Evolutionary conservation across 1,140 invertebrate species (phyloP).

Genomic region (Elymnias hypermnestra): DNA sequence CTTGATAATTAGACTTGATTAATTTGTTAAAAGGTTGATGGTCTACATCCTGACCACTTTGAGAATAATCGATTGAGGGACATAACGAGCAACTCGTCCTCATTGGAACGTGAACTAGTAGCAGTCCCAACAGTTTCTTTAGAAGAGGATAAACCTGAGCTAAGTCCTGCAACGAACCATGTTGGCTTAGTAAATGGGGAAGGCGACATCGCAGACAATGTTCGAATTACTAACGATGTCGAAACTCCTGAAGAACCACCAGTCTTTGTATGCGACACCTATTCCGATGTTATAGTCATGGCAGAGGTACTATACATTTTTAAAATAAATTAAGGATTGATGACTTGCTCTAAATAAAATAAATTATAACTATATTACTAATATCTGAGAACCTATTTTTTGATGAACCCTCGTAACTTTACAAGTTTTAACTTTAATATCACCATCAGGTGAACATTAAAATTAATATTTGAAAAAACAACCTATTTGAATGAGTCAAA

Average conservation of each 20-base stretch:
- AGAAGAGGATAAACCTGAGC: slow-evolving; percentile 6
- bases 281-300: slow-evolving; percentile 42
- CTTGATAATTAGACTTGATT: neutral
- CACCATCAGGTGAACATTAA: too few relatives aligned
- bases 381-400: neutral
- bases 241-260: slow-evolving; percentile 41
- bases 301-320: too few relatives aligned
- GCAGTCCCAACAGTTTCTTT: slow-evolving; percentile 4
- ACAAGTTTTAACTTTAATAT: too few relatives aligned
- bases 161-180: slow-evolving; percentile 4
- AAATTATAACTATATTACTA: neutral
- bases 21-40: slow-evolving; percentile 33
- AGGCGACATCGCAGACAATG: slow-evolving; percentile 2
- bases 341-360: neutral
- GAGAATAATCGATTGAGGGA: slow-evolving; percentile 31
- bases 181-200: neutral
- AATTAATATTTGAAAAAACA: too few relatives aligned
- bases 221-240: neutral
- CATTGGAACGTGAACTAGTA: slow-evolving; percentile 49
- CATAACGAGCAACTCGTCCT: slow-evolving; percentile 48
- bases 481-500: too few relatives aligned
- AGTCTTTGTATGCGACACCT: slow-evolving; percentile 45
- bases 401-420: too few relatives aligned
- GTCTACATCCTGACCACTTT: slow-evolving; percentile 44
- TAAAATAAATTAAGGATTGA: too few relatives aligned